A percentile compares a stretch with the other conserved stretches of the same genome.
Conservation (phyloP, 2,888 invertebrate species). For the Apotomis capreana region DNA sequence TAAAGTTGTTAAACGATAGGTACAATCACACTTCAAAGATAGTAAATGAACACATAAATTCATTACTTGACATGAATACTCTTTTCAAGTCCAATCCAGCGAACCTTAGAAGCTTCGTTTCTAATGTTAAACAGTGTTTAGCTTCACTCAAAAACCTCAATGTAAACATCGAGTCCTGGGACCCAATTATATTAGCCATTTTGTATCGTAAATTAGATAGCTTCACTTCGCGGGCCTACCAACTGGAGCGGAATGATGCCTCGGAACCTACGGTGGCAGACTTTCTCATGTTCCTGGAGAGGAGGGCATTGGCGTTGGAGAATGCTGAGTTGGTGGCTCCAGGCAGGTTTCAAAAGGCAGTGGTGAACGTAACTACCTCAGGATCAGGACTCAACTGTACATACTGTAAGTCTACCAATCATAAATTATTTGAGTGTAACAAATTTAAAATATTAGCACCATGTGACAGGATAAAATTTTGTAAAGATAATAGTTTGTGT, state of each 20-base stretch:
- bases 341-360: too few species aligned
- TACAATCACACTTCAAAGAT: too few species aligned
- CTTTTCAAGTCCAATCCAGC: constrained; percentile 2
- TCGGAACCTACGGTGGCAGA: constrained; percentile 2
- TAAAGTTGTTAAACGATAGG: constrained; percentile 10
- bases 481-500: too few species aligned
- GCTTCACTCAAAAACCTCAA: constrained; percentile 11
- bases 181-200: constrained; percentile 11
- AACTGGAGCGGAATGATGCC: background rate
- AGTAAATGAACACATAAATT: constrained; percentile 21
- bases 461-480: too few species aligned
- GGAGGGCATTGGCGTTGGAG: constrained; percentile 26
- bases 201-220: constrained; percentile 24
- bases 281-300: constrained; percentile 16
- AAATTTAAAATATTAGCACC: too few species aligned
- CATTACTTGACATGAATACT: constrained; percentile 12
- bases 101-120: background rate
- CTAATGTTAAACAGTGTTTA: too few species aligned
- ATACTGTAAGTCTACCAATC: too few species aligned
- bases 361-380: too few species aligned
- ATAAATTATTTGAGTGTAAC: too few species aligned
- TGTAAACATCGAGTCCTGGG: constrained; percentile 12
- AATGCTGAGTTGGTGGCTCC: too few species aligned
- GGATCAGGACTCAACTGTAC: too few species aligned
- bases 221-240: constrained; percentile 21